Base-by-base conservation (phyloP, 2,888 invertebrate genomes). In the Agrotis segetum region DNA sequence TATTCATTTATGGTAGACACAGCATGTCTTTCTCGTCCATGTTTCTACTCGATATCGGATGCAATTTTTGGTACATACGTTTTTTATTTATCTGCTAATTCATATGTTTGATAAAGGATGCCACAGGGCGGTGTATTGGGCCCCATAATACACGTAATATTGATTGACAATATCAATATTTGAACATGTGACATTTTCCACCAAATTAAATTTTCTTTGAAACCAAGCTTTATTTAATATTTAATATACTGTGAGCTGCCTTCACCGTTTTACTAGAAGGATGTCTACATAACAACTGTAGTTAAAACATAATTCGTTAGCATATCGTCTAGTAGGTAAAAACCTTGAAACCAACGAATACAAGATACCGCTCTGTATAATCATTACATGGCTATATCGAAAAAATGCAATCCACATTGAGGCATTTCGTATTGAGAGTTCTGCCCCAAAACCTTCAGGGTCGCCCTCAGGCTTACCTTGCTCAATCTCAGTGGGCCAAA, bases 251-350 rank as follows among this genome's bases (percentile, higher is more conserved):
- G 7, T 61, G 21, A 24, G 9, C 9, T 9, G 17, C 64, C 21
- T n/a, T 24, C 11, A 16, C n/a, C 7, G 11, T 61, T n/a, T 60
- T 60, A 60, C 24, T 24, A 16, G n/a, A n/a, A 52, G 14, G 6
- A 2, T 16, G 2, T 24, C 3, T 16, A 16, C 24, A 11, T 65
- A 24, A 21, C 65, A n/a, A 14, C 46, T 17, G 34, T 34, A 5
- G 19, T 64, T 64, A 34, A n/a, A 65, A 65, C 4, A n/a, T 40
- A 65, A 21, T 49, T 64, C 17, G 21, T 1, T 9, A 34, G 34
- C 34, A 34, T 34, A 34, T 7, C 9, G n/a, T 34, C 9, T 34
- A 7, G 14, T 34, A 47, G 14, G 14, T n/a, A 3, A 65, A 19
- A 47, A 21, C 17, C 17, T 13, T 16, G 1, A 34, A 62, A 24